phyloP scores from a whole-genome alignment of 2,797 vertebrate genomes.

The Discoglossus pictus region DNA sequence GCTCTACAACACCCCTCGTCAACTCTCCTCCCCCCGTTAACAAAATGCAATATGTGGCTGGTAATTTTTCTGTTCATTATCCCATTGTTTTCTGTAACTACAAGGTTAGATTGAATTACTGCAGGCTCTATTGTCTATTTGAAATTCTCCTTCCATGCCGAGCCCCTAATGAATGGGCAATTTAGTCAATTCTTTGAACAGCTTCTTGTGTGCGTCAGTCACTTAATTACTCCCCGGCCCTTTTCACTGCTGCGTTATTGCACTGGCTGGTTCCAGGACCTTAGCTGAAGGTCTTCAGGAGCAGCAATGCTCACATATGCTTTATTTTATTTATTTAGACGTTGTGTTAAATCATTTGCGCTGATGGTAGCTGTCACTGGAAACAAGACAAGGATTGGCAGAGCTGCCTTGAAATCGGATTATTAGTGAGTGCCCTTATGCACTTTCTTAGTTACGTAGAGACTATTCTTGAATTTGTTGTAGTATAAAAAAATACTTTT shows the following conservation, averaged over 20 bases:
- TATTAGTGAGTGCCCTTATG: not conserved
- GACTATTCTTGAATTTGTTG: too few relatives aligned
- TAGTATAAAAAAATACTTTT: too few relatives aligned
- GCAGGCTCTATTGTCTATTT: constrained; percentile 90
- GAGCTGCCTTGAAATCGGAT: constrained; percentile 21
- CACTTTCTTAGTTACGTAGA: too few relatives aligned
- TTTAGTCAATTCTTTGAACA: constrained; percentile 94
- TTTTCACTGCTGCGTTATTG: constrained; percentile 86
- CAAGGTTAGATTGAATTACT: constrained; percentile 98
- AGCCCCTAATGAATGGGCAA: constrained; percentile 96
- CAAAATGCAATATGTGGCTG: constrained; percentile 80
- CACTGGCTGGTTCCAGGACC: constrained; percentile 71
- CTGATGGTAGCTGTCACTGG: not conserved
- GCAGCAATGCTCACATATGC: not conserved
- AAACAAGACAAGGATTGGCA: constrained; percentile 23
- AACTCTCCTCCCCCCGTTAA: constrained; percentile 58
- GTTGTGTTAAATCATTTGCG: not conserved
- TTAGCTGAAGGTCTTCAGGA: constrained; percentile 60
- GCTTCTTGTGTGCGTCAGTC: constrained; percentile 88
- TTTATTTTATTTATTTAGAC: constrained; percentile 32
- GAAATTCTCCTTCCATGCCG: constrained; percentile 86
- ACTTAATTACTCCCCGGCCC: constrained; percentile 97
- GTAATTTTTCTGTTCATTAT: constrained; percentile 98
- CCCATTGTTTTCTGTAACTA: constrained; percentile 99
- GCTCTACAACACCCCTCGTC: constrained; percentile 52